Conservation (phyloP, 2,797 vertebrate species). For the Rachycentron canadum region DNA sequence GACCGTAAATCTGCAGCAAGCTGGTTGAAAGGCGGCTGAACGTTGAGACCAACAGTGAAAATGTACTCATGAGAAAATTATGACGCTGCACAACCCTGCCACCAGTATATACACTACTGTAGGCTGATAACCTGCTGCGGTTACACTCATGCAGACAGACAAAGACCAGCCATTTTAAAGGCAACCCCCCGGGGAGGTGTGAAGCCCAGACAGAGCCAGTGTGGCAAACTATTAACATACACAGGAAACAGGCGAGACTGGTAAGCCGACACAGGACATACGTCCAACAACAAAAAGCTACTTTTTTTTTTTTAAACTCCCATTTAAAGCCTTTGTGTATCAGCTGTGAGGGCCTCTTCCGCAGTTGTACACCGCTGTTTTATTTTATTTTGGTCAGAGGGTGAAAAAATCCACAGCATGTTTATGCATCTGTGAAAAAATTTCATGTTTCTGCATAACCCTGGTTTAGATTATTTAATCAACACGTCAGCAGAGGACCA, state of each 20-base stretch:
- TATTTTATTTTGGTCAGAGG: constrained; percentile 53
- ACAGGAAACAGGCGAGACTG: constrained; percentile 84
- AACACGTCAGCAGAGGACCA: background rate
- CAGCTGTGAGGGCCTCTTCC: constrained; percentile 63
- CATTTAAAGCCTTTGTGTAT: constrained; percentile 71
- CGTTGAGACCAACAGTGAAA: constrained; percentile 40
- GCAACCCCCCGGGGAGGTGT: constrained; percentile 59
- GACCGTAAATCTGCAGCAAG: constrained; percentile 1
- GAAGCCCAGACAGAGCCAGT: constrained; percentile 68
- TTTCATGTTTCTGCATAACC: background rate
- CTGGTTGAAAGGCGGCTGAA: background rate
- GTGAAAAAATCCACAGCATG: constrained; percentile 12
- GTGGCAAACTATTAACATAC: constrained; percentile 73
- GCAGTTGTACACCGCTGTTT: constrained; percentile 40
- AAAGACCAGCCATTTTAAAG: constrained; percentile 51
- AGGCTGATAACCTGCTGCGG: background rate
- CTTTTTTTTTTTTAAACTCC: constrained; percentile 42
- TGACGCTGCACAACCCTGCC: constrained; percentile 40
- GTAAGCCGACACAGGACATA: constrained; percentile 80
- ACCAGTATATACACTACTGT: constrained; percentile 20
- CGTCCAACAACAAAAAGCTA: constrained; percentile 68
- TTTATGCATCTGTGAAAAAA: constrained; percentile 13
- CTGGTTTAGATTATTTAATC: constrained; percentile 15
- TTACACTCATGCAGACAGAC: constrained; percentile 10
- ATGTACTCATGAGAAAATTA: constrained; percentile 37